Evolutionary conservation across 2,888 invertebrate genomes (phyloP).

Genomic region (Smittia sp.): DNA sequence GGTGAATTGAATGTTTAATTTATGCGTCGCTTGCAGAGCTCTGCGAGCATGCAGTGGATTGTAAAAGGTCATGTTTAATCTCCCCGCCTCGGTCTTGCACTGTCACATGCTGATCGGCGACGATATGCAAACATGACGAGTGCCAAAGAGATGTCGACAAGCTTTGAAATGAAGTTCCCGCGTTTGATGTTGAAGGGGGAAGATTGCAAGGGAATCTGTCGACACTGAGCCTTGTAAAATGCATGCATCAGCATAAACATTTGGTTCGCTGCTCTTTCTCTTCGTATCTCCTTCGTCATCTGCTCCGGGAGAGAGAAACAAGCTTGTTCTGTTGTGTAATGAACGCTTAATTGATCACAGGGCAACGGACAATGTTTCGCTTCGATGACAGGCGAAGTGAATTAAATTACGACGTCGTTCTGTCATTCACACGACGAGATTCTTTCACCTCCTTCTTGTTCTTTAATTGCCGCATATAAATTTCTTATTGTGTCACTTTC

Average conservation of each 20-base stretch:
- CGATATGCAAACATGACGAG: too few relatives aligned
- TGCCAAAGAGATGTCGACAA: too few relatives aligned
- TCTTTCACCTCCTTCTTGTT: conserved; percentile 10
- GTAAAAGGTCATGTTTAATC: too few relatives aligned
- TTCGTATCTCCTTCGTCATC: background rate
- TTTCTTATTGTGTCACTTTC: conserved; percentile 11
- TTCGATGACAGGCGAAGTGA: too few relatives aligned
- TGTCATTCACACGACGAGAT: background rate
- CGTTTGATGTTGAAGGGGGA: background rate
- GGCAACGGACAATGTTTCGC: too few relatives aligned
- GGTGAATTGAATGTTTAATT: conserved; percentile 4
- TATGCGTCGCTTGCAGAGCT: background rate
- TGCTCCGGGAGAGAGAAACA: too few relatives aligned
- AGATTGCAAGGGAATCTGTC: background rate
- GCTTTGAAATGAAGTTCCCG: background rate
- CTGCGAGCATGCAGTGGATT: background rate
- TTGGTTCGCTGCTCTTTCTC: background rate
- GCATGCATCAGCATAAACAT: background rate
- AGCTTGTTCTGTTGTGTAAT: too few relatives aligned
- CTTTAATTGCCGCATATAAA: conserved; percentile 11
- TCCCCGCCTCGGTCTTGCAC: too few relatives aligned
- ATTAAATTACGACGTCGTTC: background rate
- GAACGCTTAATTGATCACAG: too few relatives aligned
- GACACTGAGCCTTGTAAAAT: background rate
- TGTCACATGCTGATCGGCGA: too few relatives aligned